Base-by-base conservation (phyloP, 1,140 invertebrate species). In the Gonatopus flavifemur region DNA sequence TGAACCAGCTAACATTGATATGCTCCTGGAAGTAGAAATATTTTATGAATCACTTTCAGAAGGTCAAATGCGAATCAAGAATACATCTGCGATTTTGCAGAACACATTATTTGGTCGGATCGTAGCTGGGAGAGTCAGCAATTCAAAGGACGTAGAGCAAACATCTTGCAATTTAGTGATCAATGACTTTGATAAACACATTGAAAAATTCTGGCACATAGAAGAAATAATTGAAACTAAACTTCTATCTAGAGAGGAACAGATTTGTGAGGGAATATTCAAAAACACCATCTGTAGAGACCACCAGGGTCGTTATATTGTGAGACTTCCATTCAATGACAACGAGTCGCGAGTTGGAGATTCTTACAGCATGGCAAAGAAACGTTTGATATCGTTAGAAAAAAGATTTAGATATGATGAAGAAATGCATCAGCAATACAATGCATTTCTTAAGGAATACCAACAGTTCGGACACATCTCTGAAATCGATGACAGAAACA, bases 401-500 rank as follows among this genome's bases (percentile, higher is more conserved):
- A 39, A 41, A 28, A 36, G 31, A 41, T 48, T 64, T 21, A 28
- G 22, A 2, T 41, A 40, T 8, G 37, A 66, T 39, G 25, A 51
- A 3, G 32, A 41, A 1, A 51, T 75, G 30, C 55, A 59, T 43
- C 1, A 53, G 15, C 15, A 52, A 42, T 77, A 76, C 40, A 30
- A 19, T 0, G 25, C 49, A 19, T 69, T 74, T 41, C 69, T 77
- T 48, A 9, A 52, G 5, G 74, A 77, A 55, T 78, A 76, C 42
- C 36, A 66, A 35, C 22, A 36, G 6, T 9, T 37, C 3, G 33
- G 33, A 3, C 44, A 46, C 13, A 46, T 46, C 32, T 8, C n/a
- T n/a, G 19, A 25, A 25, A 16, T 46, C 7, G n/a, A n/a, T n/a
- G n/a, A n/a, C n/a, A 15, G 7, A 4, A 33, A 46, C 19, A 21